These are phyloP conservation scores for Spodoptera picta DNA, from an alignment of 2,888 invertebrate species.

Conservation along the genomic window DNA sequence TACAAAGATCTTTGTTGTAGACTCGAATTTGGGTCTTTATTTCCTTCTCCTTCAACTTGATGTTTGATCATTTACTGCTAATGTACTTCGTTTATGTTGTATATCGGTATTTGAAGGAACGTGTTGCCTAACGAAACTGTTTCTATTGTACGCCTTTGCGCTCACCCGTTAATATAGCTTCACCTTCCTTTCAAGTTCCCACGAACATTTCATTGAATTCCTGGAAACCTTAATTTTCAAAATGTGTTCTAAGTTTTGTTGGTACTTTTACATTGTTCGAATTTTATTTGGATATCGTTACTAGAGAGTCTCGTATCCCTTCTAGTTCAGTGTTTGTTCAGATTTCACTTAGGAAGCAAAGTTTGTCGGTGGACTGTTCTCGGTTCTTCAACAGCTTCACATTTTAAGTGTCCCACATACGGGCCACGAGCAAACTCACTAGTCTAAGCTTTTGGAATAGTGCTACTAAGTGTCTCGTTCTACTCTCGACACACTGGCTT, in stretches of 20 bases:
- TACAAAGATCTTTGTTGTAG: conserved; percentile 18
- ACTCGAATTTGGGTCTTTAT: conserved; percentile 12
- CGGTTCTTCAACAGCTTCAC: conserved; percentile 61
- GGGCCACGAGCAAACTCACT: conserved; percentile 58
- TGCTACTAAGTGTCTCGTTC: conserved; percentile 46
- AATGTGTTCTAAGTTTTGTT: conserved; percentile 3
- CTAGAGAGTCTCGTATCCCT: conserved; percentile 12
- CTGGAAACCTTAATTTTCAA: conserved; percentile 17
- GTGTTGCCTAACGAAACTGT: conserved; percentile 20
- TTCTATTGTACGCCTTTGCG: conserved; percentile 24
- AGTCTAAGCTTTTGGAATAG: conserved; percentile 55
- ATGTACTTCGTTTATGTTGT: conserved; percentile 26
- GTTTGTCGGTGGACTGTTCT: conserved; percentile 54
- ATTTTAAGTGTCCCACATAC: conserved; percentile 69
- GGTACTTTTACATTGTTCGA: conserved; percentile 1
- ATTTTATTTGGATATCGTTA: conserved; percentile 20
- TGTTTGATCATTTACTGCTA: conserved; percentile 20
- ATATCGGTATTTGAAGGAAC: conserved; percentile 30
- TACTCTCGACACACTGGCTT: conserved; percentile 5
- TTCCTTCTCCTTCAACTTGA: conserved; percentile 17
- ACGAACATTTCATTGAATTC: conserved; percentile 11
- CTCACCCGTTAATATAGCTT: conserved; percentile 9
- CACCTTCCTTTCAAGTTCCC: conserved; percentile 10
- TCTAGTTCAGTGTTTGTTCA: conserved; percentile 40
- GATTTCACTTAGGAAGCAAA: conserved; percentile 52